phyloP scores from a whole-genome alignment of 2,797 vertebrate genomes.

The Ciconia nigra region DNA sequence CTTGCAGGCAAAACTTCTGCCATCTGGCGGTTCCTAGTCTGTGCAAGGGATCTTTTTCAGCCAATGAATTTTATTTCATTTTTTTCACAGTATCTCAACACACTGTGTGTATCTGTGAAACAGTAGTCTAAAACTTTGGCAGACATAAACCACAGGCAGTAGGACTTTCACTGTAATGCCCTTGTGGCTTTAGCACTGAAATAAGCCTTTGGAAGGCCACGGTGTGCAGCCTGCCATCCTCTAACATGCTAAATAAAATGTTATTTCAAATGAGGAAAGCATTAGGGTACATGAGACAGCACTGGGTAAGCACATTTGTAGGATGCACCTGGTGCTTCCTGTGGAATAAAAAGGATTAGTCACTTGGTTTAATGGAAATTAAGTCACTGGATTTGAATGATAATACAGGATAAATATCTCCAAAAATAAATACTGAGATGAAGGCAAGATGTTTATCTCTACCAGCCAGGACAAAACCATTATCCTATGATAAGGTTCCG shows the following conservation, averaged over 20 bases:
- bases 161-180: not conserved
- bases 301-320: conserved; percentile 9
- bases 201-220: not conserved
- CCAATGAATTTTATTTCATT: not conserved
- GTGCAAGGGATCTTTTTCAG: not conserved
- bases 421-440: conserved; percentile 66
- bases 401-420: conserved; percentile 60
- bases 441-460: conserved; percentile 48
- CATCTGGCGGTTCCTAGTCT: not conserved
- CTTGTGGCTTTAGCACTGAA: not conserved
- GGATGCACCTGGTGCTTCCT: conserved; percentile 56
- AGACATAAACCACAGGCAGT: not conserved
- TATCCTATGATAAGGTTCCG: not conserved
- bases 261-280: conserved; percentile 22
- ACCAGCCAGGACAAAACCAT: not conserved
- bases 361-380: conserved; percentile 61
- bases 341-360: conserved; percentile 61
- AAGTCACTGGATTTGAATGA: conserved; percentile 68
- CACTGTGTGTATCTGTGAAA: not conserved
- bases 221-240: not conserved
- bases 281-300: not conserved
- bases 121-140: not conserved
- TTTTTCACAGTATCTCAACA: not conserved
- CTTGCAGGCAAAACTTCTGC: not conserved
- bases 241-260: not conserved